These are phyloP conservation scores for Cotesia typhae DNA, from an alignment of 1,140 invertebrate genomes.

Conservation along the genomic window DNA sequence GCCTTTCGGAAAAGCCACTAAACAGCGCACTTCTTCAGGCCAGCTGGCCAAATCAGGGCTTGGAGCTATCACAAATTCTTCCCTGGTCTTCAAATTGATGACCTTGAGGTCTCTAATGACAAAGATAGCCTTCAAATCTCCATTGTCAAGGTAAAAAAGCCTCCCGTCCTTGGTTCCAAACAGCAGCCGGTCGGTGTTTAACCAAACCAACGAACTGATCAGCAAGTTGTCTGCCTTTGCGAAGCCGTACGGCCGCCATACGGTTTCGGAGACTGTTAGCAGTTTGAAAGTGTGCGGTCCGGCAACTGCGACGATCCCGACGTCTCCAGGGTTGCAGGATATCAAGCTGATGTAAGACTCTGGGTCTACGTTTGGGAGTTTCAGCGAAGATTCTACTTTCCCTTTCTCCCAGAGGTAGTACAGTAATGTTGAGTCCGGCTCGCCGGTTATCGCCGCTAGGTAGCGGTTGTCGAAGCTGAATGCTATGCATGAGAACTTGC, in stretches of 20 bases:
- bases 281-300: slow-evolving; percentile 80
- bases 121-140: slow-evolving; percentile 76
- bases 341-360: slow-evolving; percentile 68
- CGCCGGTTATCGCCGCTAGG: slow-evolving; percentile 79
- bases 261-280: slow-evolving; percentile 80
- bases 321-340: slow-evolving; percentile 80
- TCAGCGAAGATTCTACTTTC: slow-evolving; percentile 79
- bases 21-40: slow-evolving; percentile 58
- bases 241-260: slow-evolving; percentile 84
- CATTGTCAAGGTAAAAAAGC: slow-evolving; percentile 80
- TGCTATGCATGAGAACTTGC: slow-evolving; percentile 75
- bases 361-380: slow-evolving; percentile 71
- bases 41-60: slow-evolving; percentile 45
- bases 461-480: slow-evolving; percentile 84
- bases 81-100: slow-evolving; percentile 67
- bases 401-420: slow-evolving; percentile 87
- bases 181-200: slow-evolving; percentile 78
- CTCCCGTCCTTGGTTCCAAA: slow-evolving; percentile 78
- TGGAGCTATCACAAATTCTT: slow-evolving; percentile 49
- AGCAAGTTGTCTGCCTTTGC: slow-evolving; percentile 80
- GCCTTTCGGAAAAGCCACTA: slow-evolving; percentile 69
- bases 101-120: slow-evolving; percentile 65
- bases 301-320: slow-evolving; percentile 77
- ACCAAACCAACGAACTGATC: slow-evolving; percentile 75
- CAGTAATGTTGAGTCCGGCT: slow-evolving; percentile 82